Conservation (phyloP, 2,888 invertebrate species). For the Gisinianus flammeolus region DNA sequence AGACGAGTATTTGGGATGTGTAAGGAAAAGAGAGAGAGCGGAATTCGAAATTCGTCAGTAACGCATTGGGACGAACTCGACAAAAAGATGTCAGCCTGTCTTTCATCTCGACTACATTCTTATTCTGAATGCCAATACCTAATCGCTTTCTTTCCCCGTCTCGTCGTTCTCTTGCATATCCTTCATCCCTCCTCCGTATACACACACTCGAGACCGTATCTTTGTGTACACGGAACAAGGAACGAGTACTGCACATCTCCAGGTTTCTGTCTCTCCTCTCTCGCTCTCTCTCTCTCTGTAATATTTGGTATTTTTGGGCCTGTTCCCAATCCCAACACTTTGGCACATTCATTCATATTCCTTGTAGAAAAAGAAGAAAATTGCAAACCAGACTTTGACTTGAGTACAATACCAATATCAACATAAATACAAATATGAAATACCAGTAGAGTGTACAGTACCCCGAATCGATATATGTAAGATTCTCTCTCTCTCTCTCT, state of each 20-base stretch:
- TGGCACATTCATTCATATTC: conserved; percentile 30
- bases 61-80: conserved; percentile 37
- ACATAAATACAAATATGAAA: neutral
- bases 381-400: conserved; percentile 13
- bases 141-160: conserved; percentile 40
- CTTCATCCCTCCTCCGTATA: neutral
- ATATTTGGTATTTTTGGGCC: conserved; percentile 23
- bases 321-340: conserved; percentile 17
- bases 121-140: conserved; percentile 44
- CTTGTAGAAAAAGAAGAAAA: neutral
- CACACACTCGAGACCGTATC: neutral
- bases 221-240: neutral
- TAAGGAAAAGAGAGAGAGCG: conserved; percentile 1
- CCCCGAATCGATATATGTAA: neutral
- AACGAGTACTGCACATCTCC: neutral
- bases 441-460: too few species aligned
- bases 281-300: neutral
- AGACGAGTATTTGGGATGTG: neutral
- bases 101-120: conserved; percentile 43
- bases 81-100: conserved; percentile 48
- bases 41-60: conserved; percentile 29
- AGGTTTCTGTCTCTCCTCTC: neutral
- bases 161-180: neutral
- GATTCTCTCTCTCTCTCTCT: neutral
- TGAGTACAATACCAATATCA: neutral